Evolutionary conservation across 2,888 invertebrate species (phyloP).

Genomic region (Smittia sp.): DNA sequence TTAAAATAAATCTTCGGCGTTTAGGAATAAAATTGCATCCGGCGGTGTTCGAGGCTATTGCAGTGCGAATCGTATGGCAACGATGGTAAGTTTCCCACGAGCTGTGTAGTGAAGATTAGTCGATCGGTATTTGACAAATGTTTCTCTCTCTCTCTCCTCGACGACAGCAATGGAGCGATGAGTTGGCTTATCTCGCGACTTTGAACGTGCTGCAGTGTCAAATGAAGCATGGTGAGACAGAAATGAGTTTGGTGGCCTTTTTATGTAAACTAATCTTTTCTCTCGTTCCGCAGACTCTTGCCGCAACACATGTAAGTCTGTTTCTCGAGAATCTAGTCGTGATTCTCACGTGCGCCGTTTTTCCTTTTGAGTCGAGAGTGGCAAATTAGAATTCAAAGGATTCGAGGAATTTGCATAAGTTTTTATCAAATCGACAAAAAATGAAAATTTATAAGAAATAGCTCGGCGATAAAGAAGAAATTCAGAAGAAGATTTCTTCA

Average conservation of each 20-base stretch:
- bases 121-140: no score
- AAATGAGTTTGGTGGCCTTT: background rate
- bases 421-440: no score
- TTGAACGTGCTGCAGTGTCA: conserved; percentile 36
- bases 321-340: background rate
- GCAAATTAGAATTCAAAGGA: no score
- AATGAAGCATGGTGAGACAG: conserved; percentile 33
- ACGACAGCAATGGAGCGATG: conserved; percentile 25
- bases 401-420: no score
- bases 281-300: conserved; percentile 16
- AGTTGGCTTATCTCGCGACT: conserved; percentile 28
- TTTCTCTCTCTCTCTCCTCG: background rate
- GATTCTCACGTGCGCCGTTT: no score
- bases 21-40: conserved; percentile 32
- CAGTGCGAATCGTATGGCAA: conserved; percentile 30
- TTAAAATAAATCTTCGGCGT: background rate
- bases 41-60: conserved; percentile 32
- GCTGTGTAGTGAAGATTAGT: no score
- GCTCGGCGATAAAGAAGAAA: no score
- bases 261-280: conserved; percentile 1
- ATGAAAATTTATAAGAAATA: no score
- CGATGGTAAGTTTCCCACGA: conserved; percentile 6
- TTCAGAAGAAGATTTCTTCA: background rate
- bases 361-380: no score
- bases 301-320: conserved; percentile 17